Conservation (phyloP, 1,140 invertebrate genomes). For the Lepidostoma basale region DNA sequence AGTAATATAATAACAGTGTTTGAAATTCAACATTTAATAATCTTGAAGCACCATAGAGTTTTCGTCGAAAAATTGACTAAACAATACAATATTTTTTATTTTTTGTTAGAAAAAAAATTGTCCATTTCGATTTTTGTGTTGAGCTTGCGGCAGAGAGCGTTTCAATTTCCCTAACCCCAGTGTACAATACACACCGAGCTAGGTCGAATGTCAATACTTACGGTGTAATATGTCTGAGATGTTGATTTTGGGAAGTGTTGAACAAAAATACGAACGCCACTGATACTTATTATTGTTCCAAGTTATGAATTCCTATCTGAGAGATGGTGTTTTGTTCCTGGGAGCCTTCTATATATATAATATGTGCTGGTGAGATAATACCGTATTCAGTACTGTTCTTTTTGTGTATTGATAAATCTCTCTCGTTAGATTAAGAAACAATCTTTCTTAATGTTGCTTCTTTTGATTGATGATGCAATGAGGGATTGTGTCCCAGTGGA, state of each 20-base stretch:
- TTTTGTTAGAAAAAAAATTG: too few species aligned
- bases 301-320: slow-evolving; percentile 13
- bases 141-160: too few species aligned
- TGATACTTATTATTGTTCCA: slow-evolving; percentile 6
- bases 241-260: slow-evolving; percentile 21
- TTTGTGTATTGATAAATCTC: background rate
- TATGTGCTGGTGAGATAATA: background rate
- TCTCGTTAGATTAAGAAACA: background rate
- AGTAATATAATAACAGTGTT: too few species aligned
- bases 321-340: slow-evolving; percentile 3
- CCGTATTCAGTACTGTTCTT: background rate
- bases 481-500: too few species aligned
- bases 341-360: background rate
- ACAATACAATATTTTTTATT: too few species aligned
- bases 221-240: slow-evolving; percentile 3
- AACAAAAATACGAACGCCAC: slow-evolving; percentile 11
- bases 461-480: background rate
- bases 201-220: background rate
- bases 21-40: too few species aligned
- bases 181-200: background rate
- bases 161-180: too few species aligned
- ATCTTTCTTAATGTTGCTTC: background rate
- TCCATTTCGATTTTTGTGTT: too few species aligned
- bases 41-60: too few species aligned
- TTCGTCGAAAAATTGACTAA: too few species aligned